Percentiles rank a stretch among this genome's conserved stretches.
These are phyloP conservation scores for Prunella strophiata DNA, from an alignment of 2,797 vertebrate genomes.

Conservation along the genomic window DNA sequence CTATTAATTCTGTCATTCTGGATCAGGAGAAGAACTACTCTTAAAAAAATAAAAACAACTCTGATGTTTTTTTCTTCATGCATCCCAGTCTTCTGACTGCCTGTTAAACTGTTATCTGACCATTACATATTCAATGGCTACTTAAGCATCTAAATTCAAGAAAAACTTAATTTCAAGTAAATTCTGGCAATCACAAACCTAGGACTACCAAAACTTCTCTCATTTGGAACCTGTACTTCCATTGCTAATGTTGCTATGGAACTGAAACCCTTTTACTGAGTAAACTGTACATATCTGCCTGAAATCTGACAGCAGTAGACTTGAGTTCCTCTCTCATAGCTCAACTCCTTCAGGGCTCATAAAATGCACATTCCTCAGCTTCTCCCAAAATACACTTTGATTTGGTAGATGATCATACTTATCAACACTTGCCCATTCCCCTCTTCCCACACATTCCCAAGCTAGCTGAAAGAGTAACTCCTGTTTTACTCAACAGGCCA, in stretches of 20 bases:
- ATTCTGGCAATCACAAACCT: background rate
- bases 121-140: background rate
- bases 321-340: conserved; percentile 5
- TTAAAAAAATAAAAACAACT: background rate
- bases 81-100: background rate
- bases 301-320: background rate
- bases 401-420: background rate
- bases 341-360: conserved; percentile 33
- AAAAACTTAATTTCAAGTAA: background rate
- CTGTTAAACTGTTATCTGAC: background rate
- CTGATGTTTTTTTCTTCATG: background rate
- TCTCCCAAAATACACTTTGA: conserved; percentile 16
- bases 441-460: background rate
- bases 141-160: background rate
- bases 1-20: background rate
- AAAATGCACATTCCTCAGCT: conserved; percentile 30
- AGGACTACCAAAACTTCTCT: background rate
- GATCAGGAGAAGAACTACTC: background rate
- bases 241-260: background rate
- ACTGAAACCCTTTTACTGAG: background rate
- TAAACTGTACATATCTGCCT: background rate
- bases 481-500: background rate
- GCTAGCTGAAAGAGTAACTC: background rate
- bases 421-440: background rate
- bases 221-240: background rate